phyloP scores from a whole-genome alignment of 2,797 vertebrate species.

The Sphenodon punctatus region DNA sequence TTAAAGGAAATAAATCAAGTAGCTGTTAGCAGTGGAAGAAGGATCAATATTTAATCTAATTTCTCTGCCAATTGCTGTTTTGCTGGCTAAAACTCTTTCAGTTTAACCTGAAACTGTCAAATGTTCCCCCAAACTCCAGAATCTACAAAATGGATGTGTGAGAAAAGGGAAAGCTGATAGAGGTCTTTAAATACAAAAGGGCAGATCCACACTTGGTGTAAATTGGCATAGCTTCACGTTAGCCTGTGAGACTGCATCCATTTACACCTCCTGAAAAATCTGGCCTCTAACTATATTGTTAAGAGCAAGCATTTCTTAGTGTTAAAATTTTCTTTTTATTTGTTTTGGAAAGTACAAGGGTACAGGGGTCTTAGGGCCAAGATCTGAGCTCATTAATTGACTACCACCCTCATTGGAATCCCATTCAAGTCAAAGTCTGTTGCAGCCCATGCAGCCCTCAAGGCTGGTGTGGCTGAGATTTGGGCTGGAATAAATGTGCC shows the following conservation, averaged over 20 bases:
- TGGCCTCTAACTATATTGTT: not conserved
- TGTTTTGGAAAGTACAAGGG: not conserved
- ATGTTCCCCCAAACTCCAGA: conserved; percentile 7
- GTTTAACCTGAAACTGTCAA: not conserved
- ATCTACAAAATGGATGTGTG: not conserved
- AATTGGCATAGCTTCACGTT: accelerated
- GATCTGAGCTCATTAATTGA: not conserved
- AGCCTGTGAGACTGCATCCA: not conserved
- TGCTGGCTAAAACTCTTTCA: conserved; percentile 42
- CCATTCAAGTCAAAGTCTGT: too few species aligned
- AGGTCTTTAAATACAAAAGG: not conserved
- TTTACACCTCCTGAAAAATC: not conserved
- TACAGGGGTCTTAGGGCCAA: not conserved
- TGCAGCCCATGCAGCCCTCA: too few species aligned
- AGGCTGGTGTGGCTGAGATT: too few species aligned
- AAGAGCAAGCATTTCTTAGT: not conserved
- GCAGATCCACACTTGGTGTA: not conserved
- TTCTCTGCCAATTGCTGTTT: conserved; percentile 23
- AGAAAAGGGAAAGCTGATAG: not conserved
- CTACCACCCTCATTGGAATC: too few species aligned
- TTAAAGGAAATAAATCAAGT: conserved; percentile 2
- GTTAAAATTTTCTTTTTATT: not conserved
- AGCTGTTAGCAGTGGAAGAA: not conserved
- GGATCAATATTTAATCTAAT: conserved; percentile 52
- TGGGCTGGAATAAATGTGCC: too few species aligned